Conservation (phyloP, 2,797 vertebrate species). For the Pogoniulus pusillus region DNA sequence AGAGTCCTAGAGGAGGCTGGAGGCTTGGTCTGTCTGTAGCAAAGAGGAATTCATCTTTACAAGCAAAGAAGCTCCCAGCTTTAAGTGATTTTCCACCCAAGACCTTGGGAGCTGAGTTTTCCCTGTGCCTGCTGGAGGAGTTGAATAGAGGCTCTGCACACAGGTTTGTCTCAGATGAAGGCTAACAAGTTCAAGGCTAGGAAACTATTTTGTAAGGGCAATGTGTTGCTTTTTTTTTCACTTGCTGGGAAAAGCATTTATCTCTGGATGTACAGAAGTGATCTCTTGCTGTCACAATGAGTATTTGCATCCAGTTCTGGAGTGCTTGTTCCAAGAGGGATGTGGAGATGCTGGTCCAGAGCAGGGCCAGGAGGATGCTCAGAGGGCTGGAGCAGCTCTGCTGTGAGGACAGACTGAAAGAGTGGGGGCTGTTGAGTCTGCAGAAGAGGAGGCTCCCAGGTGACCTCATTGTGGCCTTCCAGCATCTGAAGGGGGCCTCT, state of each 20-base stretch:
- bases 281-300: not conserved
- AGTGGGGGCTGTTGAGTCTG: no score
- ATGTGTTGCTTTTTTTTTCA: not conserved
- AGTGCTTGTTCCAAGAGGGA: no score
- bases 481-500: no score
- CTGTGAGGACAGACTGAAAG: no score
- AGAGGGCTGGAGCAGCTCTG: no score
- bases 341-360: no score
- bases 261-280: not conserved
- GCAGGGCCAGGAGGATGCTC: no score
- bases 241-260: not conserved
- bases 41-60: not conserved
- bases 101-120: not conserved
- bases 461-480: no score
- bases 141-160: not conserved
- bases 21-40: not conserved
- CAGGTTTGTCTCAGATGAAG: not conserved
- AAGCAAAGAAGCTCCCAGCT: not conserved
- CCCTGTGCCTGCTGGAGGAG: not conserved
- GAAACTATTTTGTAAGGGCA: not conserved
- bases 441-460: no score
- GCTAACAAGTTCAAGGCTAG: not conserved
- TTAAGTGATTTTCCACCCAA: not conserved
- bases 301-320: no score
- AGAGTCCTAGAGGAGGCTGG: slow-evolving; percentile 4